phyloP scores from a whole-genome alignment of 2,888 invertebrate species.

The Beris chalybata region DNA sequence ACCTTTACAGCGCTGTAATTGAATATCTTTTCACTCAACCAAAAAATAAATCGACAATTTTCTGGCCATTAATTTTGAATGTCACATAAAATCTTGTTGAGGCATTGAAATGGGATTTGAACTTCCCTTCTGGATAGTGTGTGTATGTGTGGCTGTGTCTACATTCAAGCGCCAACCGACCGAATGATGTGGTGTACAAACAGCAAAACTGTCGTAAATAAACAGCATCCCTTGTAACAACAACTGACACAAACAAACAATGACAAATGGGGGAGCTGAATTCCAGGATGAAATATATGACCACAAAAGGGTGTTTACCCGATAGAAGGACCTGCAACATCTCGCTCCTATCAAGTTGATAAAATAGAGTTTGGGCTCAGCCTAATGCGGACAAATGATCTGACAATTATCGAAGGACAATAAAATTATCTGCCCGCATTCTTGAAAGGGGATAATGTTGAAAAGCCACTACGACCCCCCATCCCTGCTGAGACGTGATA shows the following conservation, averaged over 20 bases:
- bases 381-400: constrained; percentile 38
- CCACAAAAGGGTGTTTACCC: constrained; percentile 24
- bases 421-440: constrained; percentile 34
- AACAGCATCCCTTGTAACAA: constrained; percentile 19
- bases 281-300: constrained; percentile 5
- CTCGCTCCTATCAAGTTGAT: no score
- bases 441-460: constrained; percentile 5
- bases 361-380: not conserved
- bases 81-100: constrained; percentile 41
- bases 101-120: constrained; percentile 36
- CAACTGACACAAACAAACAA: constrained; percentile 16
- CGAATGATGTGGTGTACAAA: constrained; percentile 19
- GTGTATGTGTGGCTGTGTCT: constrained; percentile 1
- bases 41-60: constrained; percentile 40
- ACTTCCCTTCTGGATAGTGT: constrained; percentile 21
- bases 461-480: not conserved
- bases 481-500: constrained; percentile 8
- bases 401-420: constrained; percentile 38
- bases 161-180: constrained; percentile 3
- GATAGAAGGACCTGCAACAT: no score
- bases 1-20: constrained; percentile 26
- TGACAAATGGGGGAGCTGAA: constrained; percentile 19
- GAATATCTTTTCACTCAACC: constrained; percentile 39
- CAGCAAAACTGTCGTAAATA: not conserved
- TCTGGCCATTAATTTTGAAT: constrained; percentile 40